Percentiles rank a stretch among this genome's conserved stretches.
Evolutionary conservation across 2,888 invertebrate genomes (phyloP).

Genomic region (Hartigia nigra): DNA sequence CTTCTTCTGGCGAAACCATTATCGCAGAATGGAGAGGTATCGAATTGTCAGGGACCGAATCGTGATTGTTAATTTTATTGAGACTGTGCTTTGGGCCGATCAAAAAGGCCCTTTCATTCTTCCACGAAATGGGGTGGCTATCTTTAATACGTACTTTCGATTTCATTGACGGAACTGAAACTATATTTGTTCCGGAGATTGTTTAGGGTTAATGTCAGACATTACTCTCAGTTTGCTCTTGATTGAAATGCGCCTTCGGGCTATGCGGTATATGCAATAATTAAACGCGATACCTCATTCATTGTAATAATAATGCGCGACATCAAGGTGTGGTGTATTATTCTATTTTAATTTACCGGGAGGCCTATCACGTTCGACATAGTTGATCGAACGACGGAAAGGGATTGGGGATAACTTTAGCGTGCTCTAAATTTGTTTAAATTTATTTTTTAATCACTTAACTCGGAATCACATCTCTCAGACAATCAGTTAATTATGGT

Average conservation of each 20-base stretch:
- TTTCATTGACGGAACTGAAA: not conserved
- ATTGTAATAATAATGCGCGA: slow-evolving; percentile 29
- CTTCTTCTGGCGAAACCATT: slow-evolving; percentile 2
- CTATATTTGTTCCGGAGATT: not conserved
- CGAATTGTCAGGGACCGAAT: too few species aligned
- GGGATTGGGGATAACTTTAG: not conserved
- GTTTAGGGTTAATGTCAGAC: not conserved
- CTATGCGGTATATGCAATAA: slow-evolving; percentile 28
- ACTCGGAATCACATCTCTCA: too few species aligned
- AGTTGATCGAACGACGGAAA: not conserved
- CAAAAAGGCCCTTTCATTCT: not conserved
- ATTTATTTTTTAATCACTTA: not conserved
- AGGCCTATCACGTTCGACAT: too few species aligned
- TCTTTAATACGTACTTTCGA: not conserved
- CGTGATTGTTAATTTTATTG: not conserved
- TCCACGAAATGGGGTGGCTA: not conserved
- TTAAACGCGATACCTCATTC: slow-evolving; percentile 33
- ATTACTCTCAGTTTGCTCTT: not conserved
- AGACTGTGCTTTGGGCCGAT: not conserved
- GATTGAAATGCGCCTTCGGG: slow-evolving; percentile 23
- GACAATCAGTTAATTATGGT: too few species aligned
- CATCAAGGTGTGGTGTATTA: not conserved
- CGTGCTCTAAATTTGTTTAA: not conserved
- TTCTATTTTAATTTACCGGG: not conserved
- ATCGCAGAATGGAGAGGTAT: not conserved